Evolutionary conservation across 2,888 invertebrate genomes (phyloP).

Genomic region (Pterostichus niger): DNA sequence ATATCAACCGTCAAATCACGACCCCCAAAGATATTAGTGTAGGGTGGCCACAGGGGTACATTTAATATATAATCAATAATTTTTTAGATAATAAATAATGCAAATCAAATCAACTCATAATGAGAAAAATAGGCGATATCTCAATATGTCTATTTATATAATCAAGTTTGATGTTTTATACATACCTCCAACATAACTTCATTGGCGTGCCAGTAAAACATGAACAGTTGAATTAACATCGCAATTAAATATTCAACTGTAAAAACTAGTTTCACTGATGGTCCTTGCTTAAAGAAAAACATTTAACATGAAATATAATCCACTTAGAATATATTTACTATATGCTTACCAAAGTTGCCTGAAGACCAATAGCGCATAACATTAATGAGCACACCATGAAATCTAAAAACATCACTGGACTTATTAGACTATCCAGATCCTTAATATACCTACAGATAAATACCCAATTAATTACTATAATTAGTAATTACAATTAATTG

Average conservation of each 20-base stretch:
- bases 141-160: too few species aligned
- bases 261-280: slow-evolving; percentile 68
- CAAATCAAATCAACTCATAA: too few species aligned
- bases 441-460: slow-evolving; percentile 75
- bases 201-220: slow-evolving; percentile 79
- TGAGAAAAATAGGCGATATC: too few species aligned
- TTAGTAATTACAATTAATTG: too few species aligned
- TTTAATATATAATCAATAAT: too few species aligned
- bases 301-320: not conserved
- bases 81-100: too few species aligned
- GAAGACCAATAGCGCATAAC: slow-evolving; percentile 78
- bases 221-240: slow-evolving; percentile 77
- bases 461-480: too few species aligned
- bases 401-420: slow-evolving; percentile 78
- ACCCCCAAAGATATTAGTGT: too few species aligned
- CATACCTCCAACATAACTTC: slow-evolving; percentile 76
- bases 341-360: slow-evolving; percentile 72
- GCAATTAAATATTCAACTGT: slow-evolving; percentile 77
- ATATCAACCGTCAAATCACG: too few species aligned
- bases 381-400: slow-evolving; percentile 78
- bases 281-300: slow-evolving; percentile 68
- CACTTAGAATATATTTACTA: not conserved
- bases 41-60: too few species aligned
- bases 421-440: slow-evolving; percentile 75
- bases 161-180: slow-evolving; percentile 37